A percentile compares a stretch with the other conserved stretches of the same genome.
These are phyloP conservation scores for Etheostoma spectabile DNA, from an alignment of 2,113 vertebrate genomes.

Conservation along the genomic window DNA sequence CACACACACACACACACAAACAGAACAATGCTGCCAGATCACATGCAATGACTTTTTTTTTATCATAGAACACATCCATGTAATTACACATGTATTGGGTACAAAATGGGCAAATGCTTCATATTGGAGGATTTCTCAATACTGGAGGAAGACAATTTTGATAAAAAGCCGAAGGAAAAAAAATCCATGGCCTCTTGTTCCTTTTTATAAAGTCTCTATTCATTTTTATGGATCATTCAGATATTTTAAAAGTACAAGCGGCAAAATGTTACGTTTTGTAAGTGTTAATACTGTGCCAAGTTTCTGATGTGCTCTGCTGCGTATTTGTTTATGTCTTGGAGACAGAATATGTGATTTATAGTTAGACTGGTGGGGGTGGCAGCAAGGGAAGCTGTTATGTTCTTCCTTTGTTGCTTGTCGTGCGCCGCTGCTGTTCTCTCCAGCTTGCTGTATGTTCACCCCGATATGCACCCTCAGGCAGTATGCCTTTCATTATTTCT, in stretches of 20 bases:
- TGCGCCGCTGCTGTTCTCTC: slow-evolving; percentile 77
- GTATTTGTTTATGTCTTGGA: slow-evolving; percentile 82
- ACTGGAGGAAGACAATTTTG: slow-evolving; percentile 42
- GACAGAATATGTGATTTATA: slow-evolving; percentile 82
- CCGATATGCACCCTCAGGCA: slow-evolving; percentile 84
- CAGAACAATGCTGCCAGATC: slow-evolving; percentile 35
- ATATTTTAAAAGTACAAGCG: slow-evolving; percentile 72
- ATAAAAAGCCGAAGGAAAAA: slow-evolving; percentile 46
- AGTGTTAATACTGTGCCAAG: slow-evolving; percentile 76
- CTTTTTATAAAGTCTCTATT: slow-evolving; percentile 64
- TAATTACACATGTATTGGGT: slow-evolving; percentile 57
- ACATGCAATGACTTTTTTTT: slow-evolving; percentile 39
- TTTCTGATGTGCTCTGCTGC: slow-evolving; percentile 71
- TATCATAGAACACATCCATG: slow-evolving; percentile 30
- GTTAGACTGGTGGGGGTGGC: slow-evolving; percentile 80
- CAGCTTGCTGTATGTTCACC: slow-evolving; percentile 82
- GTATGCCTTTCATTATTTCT: slow-evolving; percentile 87
- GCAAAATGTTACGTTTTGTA: slow-evolving; percentile 67
- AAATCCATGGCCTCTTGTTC: slow-evolving; percentile 41
- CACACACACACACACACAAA: not conserved
- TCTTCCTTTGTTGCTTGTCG: slow-evolving; percentile 82
- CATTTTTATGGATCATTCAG: slow-evolving; percentile 74
- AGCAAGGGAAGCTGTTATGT: slow-evolving; percentile 78
- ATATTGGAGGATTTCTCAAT: slow-evolving; percentile 35
- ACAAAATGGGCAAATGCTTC: slow-evolving; percentile 52